A percentile compares a stretch with the other conserved stretches of the same genome.
Evolutionary conservation across 2,113 vertebrate genomes (phyloP).

Genomic region (Bubo scandiacus): DNA sequence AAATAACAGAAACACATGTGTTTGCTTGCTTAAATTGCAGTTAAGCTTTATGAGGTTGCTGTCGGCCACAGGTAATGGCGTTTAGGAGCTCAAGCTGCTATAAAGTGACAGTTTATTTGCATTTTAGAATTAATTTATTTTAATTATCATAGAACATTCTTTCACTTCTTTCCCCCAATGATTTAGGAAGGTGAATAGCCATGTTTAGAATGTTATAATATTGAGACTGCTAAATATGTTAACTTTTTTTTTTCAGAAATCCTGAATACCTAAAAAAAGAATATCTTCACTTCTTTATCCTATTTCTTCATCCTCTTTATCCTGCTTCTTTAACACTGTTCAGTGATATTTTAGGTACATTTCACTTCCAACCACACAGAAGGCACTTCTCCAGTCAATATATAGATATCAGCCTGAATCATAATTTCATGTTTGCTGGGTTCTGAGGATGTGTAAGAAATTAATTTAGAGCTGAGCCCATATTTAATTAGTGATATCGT

Average conservation of each 20-base stretch:
- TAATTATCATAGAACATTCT: neutral
- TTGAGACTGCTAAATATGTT: neutral
- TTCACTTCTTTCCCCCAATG: neutral
- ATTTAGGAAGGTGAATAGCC: neutral
- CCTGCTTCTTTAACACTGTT: neutral
- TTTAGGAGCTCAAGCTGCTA: neutral
- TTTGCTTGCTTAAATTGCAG: neutral
- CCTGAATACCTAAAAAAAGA: fast-evolving
- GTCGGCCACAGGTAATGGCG: neutral
- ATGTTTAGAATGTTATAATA: neutral
- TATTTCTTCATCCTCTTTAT: neutral
- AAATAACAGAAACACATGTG: neutral
- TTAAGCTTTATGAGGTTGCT: neutral
- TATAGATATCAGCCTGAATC: neutral
- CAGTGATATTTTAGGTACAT: neutral
- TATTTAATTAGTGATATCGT: neutral
- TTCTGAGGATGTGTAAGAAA: neutral
- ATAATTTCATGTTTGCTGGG: neutral
- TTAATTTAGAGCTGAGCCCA: neutral
- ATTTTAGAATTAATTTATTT: neutral
- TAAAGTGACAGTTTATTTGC: neutral
- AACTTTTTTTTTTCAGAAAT: neutral
- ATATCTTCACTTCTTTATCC: neutral
- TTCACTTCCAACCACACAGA: neutral
- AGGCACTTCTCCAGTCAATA: neutral